Percentiles rank a stretch among this genome's conserved stretches.
phyloP scores from a whole-genome alignment of 2,888 invertebrate genomes.

The Ernsta delagoae region DNA sequence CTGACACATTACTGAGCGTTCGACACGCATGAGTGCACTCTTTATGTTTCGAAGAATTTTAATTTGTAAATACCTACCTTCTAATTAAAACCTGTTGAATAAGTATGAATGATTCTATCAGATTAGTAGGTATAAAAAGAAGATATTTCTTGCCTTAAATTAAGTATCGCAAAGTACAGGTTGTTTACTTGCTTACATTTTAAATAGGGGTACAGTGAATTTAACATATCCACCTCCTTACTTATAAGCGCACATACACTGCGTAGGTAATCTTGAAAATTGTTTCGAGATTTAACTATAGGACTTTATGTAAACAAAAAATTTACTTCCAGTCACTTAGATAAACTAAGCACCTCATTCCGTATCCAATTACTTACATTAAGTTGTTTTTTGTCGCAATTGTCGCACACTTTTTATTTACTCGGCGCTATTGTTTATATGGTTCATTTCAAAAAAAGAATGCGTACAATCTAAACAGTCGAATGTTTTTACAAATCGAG shows the following conservation, averaged over 20 bases:
- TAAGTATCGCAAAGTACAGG: too few relatives aligned
- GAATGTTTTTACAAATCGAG: conserved; percentile 48
- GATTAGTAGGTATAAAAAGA: too few relatives aligned
- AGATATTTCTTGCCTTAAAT: too few relatives aligned
- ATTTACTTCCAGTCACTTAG: conserved; percentile 20
- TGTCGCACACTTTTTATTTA: conserved; percentile 17
- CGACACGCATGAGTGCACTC: conserved; percentile 36
- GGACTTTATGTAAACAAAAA: not conserved
- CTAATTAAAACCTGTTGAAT: too few relatives aligned
- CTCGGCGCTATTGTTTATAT: conserved; percentile 17
- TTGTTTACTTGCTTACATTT: too few relatives aligned
- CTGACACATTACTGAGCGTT: conserved; percentile 40
- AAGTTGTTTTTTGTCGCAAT: conserved; percentile 14
- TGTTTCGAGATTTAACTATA: too few relatives aligned
- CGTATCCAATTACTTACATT: conserved; percentile 14
- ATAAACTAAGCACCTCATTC: conserved; percentile 22
- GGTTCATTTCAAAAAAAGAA: conserved; percentile 17
- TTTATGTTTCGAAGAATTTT: not conserved
- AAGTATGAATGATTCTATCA: too few relatives aligned
- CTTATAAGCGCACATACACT: too few relatives aligned
- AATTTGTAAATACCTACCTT: too few relatives aligned
- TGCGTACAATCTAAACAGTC: conserved; percentile 46
- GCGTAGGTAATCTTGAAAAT: too few relatives aligned
- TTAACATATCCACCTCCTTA: too few relatives aligned
- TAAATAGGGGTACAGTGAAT: too few relatives aligned